Conservation (phyloP, 2,888 invertebrate species). For the Aquatica leii region DNA sequence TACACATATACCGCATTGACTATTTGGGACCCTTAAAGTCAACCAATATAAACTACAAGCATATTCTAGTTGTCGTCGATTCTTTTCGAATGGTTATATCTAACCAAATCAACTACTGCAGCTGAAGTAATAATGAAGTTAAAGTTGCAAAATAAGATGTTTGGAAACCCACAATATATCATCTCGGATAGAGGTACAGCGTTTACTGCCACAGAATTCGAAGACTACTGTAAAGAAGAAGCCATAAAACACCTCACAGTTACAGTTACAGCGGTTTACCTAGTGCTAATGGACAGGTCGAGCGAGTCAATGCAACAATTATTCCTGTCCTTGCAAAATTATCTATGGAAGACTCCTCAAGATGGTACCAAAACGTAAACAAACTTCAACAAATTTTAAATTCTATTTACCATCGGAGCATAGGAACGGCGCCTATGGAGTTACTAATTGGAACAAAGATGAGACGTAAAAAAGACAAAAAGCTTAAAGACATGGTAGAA, state of each 20-base stretch:
- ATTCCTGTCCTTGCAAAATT: conserved; percentile 7
- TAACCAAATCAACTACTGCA: too few relatives aligned
- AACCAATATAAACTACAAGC: too few relatives aligned
- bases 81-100: too few relatives aligned
- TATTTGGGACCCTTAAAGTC: too few relatives aligned
- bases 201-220: conserved; percentile 52
- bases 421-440: conserved; percentile 12
- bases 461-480: neutral
- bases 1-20: too few relatives aligned
- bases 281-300: conserved; percentile 54
- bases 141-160: conserved; percentile 32
- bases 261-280: conserved; percentile 51
- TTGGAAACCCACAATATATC: conserved; percentile 41
- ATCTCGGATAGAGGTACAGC: conserved; percentile 51
- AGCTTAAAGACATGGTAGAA: neutral
- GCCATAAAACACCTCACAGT: conserved; percentile 48
- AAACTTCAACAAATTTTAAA: conserved; percentile 7
- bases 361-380: conserved; percentile 8
- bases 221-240: conserved; percentile 51
- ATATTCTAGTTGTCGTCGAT: too few relatives aligned
- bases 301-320: conserved; percentile 36
- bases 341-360: neutral
- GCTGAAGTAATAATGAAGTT: too few relatives aligned
- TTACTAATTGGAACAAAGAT: conserved; percentile 8
- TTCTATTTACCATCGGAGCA: conserved; percentile 14